Evolutionary conservation across 2,797 vertebrate species (phyloP).

Genomic region (Peromyscus aztecus): DNA sequence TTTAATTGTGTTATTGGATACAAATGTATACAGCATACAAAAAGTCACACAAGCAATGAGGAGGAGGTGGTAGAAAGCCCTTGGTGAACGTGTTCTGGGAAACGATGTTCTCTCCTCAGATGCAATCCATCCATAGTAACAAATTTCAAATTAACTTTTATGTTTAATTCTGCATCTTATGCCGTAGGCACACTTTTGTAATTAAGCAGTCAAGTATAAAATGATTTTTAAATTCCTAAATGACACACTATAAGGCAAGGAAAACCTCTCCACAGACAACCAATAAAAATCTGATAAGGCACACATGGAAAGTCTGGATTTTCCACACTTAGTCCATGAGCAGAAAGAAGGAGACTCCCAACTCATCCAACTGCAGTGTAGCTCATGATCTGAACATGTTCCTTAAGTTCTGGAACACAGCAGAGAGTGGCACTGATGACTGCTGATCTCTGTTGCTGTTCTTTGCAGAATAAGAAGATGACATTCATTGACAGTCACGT

Average conservation of each 20-base stretch:
- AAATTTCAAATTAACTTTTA: constrained; percentile 59
- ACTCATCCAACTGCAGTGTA: neutral
- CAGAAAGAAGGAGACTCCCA: neutral
- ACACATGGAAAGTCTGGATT: neutral
- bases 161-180: constrained; percentile 55
- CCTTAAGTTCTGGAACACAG: neutral
- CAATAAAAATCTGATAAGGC: constrained; percentile 20
- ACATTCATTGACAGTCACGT: neutral
- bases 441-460: neutral
- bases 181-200: constrained; percentile 51
- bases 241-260: constrained; percentile 21
- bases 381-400: neutral
- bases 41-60: constrained; percentile 60
- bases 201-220: constrained; percentile 62
- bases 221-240: constrained; percentile 55
- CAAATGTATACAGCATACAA: constrained; percentile 81
- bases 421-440: neutral
- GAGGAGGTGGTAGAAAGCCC: no score
- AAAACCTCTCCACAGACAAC: constrained; percentile 14
- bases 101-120: constrained; percentile 54
- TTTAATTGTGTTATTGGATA: constrained; percentile 78
- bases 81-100: constrained; percentile 62
- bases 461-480: neutral
- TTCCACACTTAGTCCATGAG: neutral
- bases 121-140: neutral